phyloP scores from a whole-genome alignment of 2,888 invertebrate species.

The Himalopsyche anomala region DNA sequence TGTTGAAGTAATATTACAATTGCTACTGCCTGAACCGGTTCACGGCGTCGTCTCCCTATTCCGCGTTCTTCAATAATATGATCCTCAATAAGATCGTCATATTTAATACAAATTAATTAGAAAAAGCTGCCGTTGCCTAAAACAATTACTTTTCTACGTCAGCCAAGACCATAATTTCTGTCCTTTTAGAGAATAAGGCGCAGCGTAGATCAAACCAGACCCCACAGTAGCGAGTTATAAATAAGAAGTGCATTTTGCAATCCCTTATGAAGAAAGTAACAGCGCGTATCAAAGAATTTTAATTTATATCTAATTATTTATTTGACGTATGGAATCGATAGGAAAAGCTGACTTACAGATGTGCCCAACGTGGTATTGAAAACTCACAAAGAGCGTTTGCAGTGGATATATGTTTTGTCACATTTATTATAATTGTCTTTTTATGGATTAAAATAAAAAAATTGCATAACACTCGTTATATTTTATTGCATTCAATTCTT shows the following conservation, averaged over 20 bases:
- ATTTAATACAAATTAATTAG: conserved; percentile 34
- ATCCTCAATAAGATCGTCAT: not conserved
- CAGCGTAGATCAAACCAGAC: conserved; percentile 4
- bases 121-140: not conserved
- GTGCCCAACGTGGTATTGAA: not conserved
- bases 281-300: conserved; percentile 39
- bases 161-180: not conserved
- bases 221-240: not conserved
- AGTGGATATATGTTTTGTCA: too few relatives aligned
- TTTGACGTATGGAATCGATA: conserved; percentile 20
- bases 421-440: too few relatives aligned
- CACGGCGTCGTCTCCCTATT: not conserved
- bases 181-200: conserved; percentile 22
- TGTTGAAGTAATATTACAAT: too few relatives aligned
- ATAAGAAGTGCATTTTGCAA: not conserved
- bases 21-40: not conserved
- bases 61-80: not conserved
- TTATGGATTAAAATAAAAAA: too few relatives aligned
- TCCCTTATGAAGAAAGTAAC: conserved; percentile 34
- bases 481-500: too few relatives aligned
- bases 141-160: not conserved
- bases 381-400: too few relatives aligned
- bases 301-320: conserved; percentile 45
- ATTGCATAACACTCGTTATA: too few relatives aligned
- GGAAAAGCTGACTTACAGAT: not conserved